phyloP scores from a whole-genome alignment of 2,888 invertebrate genomes.

The Periphyllus acericola region DNA sequence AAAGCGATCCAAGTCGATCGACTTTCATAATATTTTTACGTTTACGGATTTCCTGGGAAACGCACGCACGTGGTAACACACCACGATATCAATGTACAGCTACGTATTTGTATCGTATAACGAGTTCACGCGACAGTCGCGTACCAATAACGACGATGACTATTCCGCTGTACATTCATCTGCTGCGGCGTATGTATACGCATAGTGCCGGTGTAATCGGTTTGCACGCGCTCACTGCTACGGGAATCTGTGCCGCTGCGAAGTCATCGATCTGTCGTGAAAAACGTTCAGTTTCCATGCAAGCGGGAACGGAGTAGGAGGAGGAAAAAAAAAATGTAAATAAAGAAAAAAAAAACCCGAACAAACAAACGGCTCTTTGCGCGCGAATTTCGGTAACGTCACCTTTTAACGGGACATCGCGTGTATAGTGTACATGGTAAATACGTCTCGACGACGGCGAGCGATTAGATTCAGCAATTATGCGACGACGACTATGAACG shows the following conservation, averaged over 20 bases:
- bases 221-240: not conserved
- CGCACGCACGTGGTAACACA: not conserved
- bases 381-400: constrained; percentile 17
- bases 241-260: not conserved
- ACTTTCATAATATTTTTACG: not conserved
- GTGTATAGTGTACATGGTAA: not conserved
- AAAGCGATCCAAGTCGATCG: not conserved
- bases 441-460: not conserved
- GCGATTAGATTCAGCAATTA: constrained; percentile 40
- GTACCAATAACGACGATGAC: not conserved
- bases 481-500: not conserved
- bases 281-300: not conserved
- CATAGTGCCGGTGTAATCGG: not conserved
- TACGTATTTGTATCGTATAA: not conserved
- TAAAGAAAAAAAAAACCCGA: not conserved
- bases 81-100: not conserved
- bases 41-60: not conserved
- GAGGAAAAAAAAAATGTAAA: not conserved
- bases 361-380: constrained; percentile 16
- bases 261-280: constrained; percentile 35
- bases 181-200: not conserved
- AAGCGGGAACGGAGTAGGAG: not conserved
- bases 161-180: not conserved
- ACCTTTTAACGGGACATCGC: constrained; percentile 21
- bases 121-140: not conserved